These are phyloP conservation scores for Podarcis muralis DNA, from an alignment of 2,113 vertebrate genomes.

Conservation along the genomic window DNA sequence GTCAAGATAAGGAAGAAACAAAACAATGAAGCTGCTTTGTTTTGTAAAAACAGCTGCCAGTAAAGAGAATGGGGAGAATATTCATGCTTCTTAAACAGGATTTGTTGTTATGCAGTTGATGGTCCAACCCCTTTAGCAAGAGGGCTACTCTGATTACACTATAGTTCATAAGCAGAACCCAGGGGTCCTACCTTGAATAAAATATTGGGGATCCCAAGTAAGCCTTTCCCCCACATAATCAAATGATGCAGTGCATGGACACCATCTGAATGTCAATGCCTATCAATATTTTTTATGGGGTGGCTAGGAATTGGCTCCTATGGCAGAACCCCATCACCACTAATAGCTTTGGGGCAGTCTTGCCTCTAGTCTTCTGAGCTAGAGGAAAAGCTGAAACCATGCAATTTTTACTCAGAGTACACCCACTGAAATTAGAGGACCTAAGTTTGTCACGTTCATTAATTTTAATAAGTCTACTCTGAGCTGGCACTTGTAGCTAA, in stretches of 20 bases:
- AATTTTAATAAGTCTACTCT: no score
- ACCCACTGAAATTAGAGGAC: no score
- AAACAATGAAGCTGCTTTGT: neutral
- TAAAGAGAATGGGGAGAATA: neutral
- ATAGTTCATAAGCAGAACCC: no score
- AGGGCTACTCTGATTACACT: neutral
- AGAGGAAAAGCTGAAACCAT: neutral
- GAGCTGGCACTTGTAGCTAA: neutral
- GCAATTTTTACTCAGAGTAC: no score
- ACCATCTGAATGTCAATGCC: no score
- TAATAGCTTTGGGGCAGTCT: neutral
- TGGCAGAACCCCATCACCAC: neutral
- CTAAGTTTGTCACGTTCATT: no score
- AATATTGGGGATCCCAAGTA: no score
- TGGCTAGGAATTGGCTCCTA: no score
- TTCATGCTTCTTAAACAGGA: neutral
- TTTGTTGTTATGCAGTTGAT: neutral
- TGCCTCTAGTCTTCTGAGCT: neutral
- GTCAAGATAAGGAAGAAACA: neutral
- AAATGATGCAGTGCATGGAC: no score
- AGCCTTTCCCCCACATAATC: no score
- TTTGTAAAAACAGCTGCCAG: constrained; percentile 14
- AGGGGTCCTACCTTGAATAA: no score
- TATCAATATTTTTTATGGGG: neutral
- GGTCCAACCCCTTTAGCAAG: neutral